A percentile compares a stretch with the other conserved stretches of the same genome.
Evolutionary conservation across 2,888 invertebrate genomes (phyloP).

Genomic region (Psococerastis gibbosa): DNA sequence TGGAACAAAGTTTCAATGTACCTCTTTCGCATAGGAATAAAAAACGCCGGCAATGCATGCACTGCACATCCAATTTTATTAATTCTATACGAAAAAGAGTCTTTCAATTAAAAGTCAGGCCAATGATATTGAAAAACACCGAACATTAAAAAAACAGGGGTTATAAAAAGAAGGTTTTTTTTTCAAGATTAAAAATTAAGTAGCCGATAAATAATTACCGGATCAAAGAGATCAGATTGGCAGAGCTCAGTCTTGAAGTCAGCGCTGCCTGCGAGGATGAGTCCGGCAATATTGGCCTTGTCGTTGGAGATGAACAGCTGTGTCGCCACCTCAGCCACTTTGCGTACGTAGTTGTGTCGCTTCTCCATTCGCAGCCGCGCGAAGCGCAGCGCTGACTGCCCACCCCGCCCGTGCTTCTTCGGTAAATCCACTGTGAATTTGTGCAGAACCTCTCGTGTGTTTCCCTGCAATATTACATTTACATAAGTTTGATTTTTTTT

Average conservation of each 20-base stretch:
- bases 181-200: too few species aligned
- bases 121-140: too few species aligned
- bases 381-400: slow-evolving; percentile 98
- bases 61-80: too few species aligned
- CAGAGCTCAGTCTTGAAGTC: slow-evolving; percentile 99
- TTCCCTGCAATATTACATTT: slow-evolving; percentile 48
- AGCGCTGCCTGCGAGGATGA: slow-evolving; percentile 96
- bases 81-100: too few species aligned
- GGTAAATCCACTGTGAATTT: slow-evolving; percentile 97
- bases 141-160: too few species aligned
- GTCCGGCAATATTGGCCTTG: slow-evolving; percentile 90
- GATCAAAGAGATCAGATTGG: slow-evolving; percentile 99
- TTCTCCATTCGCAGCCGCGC: slow-evolving; percentile 99
- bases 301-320: slow-evolving; percentile 95
- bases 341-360: slow-evolving; percentile 96
- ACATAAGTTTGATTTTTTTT: too few species aligned
- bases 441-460: slow-evolving; percentile 80
- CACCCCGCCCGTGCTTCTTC: slow-evolving; percentile 99
- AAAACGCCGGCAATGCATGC: too few species aligned
- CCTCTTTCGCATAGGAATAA: too few species aligned
- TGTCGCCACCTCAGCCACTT: slow-evolving; percentile 93
- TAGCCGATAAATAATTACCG: slow-evolving; percentile 61
- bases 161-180: too few species aligned
- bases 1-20: too few species aligned
- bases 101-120: too few species aligned